Percentiles rank a stretch among this genome's conserved stretches.
Evolutionary conservation across 2,113 vertebrate species (phyloP).

Genomic region (Hippocampus abdominalis): DNA sequence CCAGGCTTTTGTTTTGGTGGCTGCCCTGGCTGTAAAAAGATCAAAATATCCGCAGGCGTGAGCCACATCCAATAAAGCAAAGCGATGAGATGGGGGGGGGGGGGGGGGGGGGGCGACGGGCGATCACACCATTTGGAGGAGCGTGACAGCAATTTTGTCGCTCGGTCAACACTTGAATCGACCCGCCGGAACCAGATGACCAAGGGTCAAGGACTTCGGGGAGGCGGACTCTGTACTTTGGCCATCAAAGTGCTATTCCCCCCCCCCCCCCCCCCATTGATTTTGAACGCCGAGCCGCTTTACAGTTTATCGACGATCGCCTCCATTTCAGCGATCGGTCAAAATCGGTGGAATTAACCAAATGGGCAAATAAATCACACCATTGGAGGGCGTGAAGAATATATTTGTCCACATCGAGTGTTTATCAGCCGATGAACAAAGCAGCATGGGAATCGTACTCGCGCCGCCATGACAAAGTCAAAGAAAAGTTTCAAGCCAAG

Average conservation of each 20-base stretch:
- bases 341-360: neutral
- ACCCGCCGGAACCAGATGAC: slow-evolving; percentile 45
- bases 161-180: slow-evolving; percentile 53
- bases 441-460: neutral
- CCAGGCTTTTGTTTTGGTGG: slow-evolving; percentile 45
- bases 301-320: slow-evolving; percentile 9
- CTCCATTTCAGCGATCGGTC: neutral
- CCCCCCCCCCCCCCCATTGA: neutral
- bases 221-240: neutral
- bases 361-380: neutral
- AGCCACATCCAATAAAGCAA: slow-evolving; percentile 64
- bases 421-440: neutral
- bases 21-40: slow-evolving; percentile 55
- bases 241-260: neutral
- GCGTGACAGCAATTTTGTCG: slow-evolving; percentile 53
- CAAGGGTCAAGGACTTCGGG: slow-evolving; percentile 36
- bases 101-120: slow-evolving; percentile 58
- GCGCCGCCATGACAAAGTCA: neutral
- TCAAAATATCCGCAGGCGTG: slow-evolving; percentile 68
- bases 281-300: neutral
- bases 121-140: slow-evolving; percentile 59
- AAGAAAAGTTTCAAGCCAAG: neutral
- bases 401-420: neutral
- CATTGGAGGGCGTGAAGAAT: neutral
- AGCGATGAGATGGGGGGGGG: slow-evolving; percentile 58